phyloP scores from a whole-genome alignment of 2,113 vertebrate genomes.

The Xenopus laevis region DNA sequence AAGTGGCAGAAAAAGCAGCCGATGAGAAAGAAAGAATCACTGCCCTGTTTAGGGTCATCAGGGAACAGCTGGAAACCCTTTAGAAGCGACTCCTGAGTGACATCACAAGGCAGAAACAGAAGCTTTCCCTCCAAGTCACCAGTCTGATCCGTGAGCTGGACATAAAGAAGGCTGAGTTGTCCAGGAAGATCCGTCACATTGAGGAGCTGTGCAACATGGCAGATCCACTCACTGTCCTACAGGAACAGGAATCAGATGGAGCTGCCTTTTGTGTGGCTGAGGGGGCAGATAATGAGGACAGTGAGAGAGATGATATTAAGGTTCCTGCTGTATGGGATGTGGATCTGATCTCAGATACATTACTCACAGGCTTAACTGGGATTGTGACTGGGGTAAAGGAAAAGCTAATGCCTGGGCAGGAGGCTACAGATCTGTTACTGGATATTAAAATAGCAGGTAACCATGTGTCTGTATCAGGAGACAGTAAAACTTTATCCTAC shows the following conservation, averaged over 20 bases:
- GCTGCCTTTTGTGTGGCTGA: background rate
- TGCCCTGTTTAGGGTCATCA: background rate
- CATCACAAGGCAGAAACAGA: constrained; percentile 6
- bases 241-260: background rate
- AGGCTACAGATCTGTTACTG: background rate
- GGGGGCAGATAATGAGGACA: background rate
- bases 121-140: background rate
- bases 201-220: background rate
- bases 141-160: constrained; percentile 3
- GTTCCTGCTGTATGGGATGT: background rate
- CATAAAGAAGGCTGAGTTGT: background rate
- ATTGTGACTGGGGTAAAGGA: background rate
- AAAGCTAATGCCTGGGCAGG: background rate
- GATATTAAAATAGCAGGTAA: background rate
- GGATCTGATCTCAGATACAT: background rate
- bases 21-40: background rate
- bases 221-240: background rate
- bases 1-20: background rate
- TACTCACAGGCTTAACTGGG: background rate
- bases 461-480: background rate
- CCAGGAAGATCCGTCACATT: background rate
- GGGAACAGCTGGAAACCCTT: background rate
- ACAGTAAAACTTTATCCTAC: background rate
- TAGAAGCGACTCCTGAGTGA: constrained; percentile 16
- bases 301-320: background rate